These are phyloP conservation scores for Ectemnius continuus DNA, from an alignment of 2,888 invertebrate species.

Conservation along the genomic window DNA sequence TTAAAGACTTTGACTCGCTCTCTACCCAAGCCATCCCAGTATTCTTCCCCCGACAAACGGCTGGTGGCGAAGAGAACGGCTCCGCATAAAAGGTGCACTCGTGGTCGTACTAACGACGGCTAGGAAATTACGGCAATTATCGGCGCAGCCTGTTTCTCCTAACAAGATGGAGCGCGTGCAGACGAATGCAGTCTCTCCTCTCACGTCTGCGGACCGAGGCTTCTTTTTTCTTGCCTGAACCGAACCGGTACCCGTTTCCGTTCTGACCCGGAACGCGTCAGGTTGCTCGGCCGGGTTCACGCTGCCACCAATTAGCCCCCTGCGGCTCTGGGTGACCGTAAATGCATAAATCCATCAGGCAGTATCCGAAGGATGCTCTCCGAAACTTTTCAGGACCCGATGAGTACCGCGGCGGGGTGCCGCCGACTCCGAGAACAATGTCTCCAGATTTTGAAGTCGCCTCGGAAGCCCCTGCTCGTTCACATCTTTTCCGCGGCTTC, in stretches of 20 bases:
- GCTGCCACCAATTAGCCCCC: constrained; percentile 71
- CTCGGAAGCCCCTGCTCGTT: constrained; percentile 42
- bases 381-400: constrained; percentile 58
- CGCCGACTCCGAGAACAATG: constrained; percentile 52
- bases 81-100: neutral
- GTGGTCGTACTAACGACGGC: constrained; percentile 18
- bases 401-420: constrained; percentile 67
- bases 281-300: constrained; percentile 50
- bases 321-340: constrained; percentile 58
- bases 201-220: constrained; percentile 8
- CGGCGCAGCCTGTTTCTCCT: constrained; percentile 29
- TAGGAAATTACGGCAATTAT: constrained; percentile 47
- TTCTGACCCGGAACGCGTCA: neutral
- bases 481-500: constrained; percentile 20
- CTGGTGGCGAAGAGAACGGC: neutral
- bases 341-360: constrained; percentile 69
- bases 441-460: constrained; percentile 24
- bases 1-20: neutral
- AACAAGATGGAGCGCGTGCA: constrained; percentile 5
- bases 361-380: constrained; percentile 28
- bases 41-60: neutral
- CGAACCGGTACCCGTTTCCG: neutral
- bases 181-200: neutral
- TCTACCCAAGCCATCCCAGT: neutral
- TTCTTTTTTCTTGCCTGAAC: neutral